phyloP scores from a whole-genome alignment of 2,797 vertebrate genomes.

The Ceryle rudis region DNA sequence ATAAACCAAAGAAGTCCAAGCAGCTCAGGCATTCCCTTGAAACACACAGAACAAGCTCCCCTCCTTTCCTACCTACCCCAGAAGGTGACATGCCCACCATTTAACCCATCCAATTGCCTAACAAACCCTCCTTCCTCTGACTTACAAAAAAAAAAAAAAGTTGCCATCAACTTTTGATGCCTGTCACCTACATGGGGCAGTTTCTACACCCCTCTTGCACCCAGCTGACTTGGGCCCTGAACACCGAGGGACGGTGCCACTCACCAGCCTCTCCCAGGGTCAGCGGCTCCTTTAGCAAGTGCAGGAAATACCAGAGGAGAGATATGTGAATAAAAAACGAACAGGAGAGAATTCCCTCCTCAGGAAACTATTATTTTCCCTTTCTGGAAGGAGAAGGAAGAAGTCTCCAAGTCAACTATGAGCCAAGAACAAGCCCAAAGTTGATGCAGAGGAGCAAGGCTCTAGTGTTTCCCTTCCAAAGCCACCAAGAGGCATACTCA shows the following conservation, averaged over 20 bases:
- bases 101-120: neutral
- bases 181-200: neutral
- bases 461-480: neutral
- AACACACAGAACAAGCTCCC: neutral
- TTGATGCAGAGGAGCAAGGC: neutral
- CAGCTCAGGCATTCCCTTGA: neutral
- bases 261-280: neutral
- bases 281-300: neutral
- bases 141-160: neutral
- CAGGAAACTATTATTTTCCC: neutral
- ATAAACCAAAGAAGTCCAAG: neutral
- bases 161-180: neutral
- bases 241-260: rapidly evolving
- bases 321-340: rapidly evolving
- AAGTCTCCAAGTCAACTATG: neutral
- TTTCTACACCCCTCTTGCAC: neutral
- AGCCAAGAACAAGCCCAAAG: neutral
- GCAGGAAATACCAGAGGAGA: neutral
- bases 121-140: neutral
- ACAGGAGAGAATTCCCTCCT: neutral
- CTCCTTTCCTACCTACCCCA: neutral
- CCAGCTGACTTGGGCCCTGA: neutral
- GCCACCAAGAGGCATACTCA: rapidly evolving
- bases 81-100: neutral
- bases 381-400: neutral